Conservation (phyloP, 2,797 vertebrate species). For the Acestrorhynchus altus region DNA sequence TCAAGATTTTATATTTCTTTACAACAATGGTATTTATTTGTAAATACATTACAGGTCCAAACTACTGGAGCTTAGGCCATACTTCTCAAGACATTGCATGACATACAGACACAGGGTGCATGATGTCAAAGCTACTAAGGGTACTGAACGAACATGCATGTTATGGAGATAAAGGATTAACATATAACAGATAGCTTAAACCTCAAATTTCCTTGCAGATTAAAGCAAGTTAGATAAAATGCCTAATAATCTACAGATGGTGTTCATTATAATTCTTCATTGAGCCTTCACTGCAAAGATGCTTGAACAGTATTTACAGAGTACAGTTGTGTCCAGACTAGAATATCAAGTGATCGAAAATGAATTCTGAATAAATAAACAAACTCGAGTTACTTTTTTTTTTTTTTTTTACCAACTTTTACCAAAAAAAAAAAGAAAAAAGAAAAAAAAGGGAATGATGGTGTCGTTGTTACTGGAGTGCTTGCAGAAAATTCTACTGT, state of each 20-base stretch:
- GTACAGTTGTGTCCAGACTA: not conserved
- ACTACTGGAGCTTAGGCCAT: slow-evolving; percentile 21
- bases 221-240: not conserved
- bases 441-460: not conserved
- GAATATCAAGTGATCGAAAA: not conserved
- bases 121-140: slow-evolving; percentile 14
- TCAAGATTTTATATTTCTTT: slow-evolving; percentile 4
- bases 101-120: slow-evolving; percentile 15
- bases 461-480: not conserved
- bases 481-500: not conserved
- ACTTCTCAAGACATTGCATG: slow-evolving; percentile 19
- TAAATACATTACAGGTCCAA: slow-evolving; percentile 46
- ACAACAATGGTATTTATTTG: slow-evolving; percentile 49
- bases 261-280: not conserved
- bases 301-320: slow-evolving; percentile 29
- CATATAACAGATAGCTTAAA: slow-evolving; percentile 11
- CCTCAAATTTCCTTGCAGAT: not conserved
- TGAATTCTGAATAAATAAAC: not conserved
- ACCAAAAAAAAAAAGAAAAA: not conserved
- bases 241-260: not conserved
- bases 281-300: not conserved
- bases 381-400: too few relatives aligned
- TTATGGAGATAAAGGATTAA: not conserved
- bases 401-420: too few relatives aligned
- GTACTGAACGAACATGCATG: slow-evolving; percentile 51